Evolutionary conservation across 2,888 invertebrate genomes (phyloP).

Genomic region (Conus canariensis): DNA sequence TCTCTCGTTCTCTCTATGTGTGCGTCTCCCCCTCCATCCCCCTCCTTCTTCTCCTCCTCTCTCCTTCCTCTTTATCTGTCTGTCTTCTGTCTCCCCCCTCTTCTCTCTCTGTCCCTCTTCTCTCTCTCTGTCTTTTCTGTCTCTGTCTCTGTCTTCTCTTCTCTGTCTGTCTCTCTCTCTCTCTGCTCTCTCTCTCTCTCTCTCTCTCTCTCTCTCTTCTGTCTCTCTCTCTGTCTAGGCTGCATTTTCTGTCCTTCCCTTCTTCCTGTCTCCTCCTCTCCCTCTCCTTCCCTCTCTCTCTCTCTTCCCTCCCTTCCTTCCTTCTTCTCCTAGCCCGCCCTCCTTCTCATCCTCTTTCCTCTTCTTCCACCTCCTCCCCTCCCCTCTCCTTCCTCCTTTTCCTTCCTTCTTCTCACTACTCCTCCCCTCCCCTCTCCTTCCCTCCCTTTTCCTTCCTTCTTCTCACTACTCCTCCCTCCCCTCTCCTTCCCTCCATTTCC

Average conservation of each 20-base stretch:
- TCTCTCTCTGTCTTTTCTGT: too few relatives aligned
- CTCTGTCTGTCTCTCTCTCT: too few relatives aligned
- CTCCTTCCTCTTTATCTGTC: too few relatives aligned
- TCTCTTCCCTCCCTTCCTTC: not conserved
- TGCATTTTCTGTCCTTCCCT: not conserved
- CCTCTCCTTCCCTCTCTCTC: not conserved
- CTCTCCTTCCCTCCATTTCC: not conserved
- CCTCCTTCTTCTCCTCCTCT: too few relatives aligned
- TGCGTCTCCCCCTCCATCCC: too few relatives aligned
- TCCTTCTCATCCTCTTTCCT: not conserved
- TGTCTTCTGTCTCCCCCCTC: too few relatives aligned
- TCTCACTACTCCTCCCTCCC: not conserved
- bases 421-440: not conserved
- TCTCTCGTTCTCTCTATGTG: too few relatives aligned
- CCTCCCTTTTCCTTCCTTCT: not conserved
- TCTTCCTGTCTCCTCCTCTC: not conserved
- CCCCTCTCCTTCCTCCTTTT: not conserved
- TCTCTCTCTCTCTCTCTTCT: too few relatives aligned
- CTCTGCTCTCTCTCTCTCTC: too few relatives aligned
- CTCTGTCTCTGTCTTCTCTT: too few relatives aligned
- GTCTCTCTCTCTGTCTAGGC: not conserved
- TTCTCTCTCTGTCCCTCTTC: too few relatives aligned
- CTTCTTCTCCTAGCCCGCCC: not conserved
- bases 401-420: not conserved
- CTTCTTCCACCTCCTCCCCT: not conserved